A percentile compares a stretch with the other conserved stretches of the same genome.
These are phyloP conservation scores for Onychostruthus taczanowskii DNA, from an alignment of 2,113 vertebrate species.

Conservation along the genomic window DNA sequence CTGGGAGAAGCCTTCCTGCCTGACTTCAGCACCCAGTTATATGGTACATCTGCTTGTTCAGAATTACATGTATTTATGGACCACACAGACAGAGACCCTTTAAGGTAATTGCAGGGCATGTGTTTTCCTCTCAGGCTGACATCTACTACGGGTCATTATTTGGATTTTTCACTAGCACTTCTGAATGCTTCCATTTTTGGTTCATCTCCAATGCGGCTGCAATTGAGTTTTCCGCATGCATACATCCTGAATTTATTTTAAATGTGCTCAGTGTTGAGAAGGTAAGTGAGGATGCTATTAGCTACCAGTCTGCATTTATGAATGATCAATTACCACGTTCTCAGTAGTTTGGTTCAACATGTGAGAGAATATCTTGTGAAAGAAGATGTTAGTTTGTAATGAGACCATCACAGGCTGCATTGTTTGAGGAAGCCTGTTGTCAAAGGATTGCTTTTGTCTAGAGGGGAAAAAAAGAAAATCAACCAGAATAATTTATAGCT, in stretches of 20 bases:
- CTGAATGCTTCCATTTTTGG: conserved; percentile 9
- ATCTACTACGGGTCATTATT: not conserved
- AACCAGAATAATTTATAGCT: conserved; percentile 37
- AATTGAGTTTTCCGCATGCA: conserved; percentile 11
- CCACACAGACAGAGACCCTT: not conserved
- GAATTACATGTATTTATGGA: not conserved
- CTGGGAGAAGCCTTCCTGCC: not conserved
- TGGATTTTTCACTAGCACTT: not conserved
- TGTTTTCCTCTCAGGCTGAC: not conserved
- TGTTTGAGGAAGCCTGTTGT: not conserved
- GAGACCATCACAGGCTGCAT: not conserved
- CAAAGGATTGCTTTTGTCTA: not conserved
- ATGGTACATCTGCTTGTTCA: not conserved
- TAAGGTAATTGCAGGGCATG: not conserved
- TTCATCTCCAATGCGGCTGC: not conserved
- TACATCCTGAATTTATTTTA: conserved; percentile 35
- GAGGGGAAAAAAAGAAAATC: not conserved
- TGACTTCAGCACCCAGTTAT: not conserved
- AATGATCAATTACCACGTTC: conserved; percentile 6
- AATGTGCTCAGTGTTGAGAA: conserved; percentile 16
- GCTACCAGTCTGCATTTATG: conserved; percentile 1
- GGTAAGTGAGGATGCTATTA: conserved; percentile 44
- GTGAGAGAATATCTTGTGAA: not conserved
- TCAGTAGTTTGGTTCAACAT: conserved; percentile 15
- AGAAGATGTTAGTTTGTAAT: not conserved